Base-by-base conservation (phyloP, 2,888 invertebrate species). In the Tipula vernalis region DNA sequence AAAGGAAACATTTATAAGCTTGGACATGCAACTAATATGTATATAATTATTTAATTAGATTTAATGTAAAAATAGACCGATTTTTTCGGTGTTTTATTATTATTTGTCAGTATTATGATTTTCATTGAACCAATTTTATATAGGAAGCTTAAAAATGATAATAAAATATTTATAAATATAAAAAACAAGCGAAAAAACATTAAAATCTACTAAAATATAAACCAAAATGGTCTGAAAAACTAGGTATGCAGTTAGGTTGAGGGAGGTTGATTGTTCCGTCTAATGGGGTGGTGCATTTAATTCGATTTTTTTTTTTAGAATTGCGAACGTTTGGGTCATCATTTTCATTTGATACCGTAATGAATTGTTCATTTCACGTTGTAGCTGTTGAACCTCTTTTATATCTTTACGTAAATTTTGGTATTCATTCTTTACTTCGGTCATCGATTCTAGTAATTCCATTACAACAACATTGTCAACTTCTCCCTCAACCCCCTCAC, bases 391-490 rank as follows among this genome's bases (percentile, higher is more conserved):
- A 88, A 96, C 96, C 89, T 96, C 96, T 89, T 94, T 93, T 89
- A 96, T 93, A 91, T 96, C 96, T 90, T 95, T 95, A 47, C 96
- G 94, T 87, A 96, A 92, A 89, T 95, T 95, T 90, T 95, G 95
- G 91, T 96, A 96, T 91, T 96, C 96, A 88, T 95, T 95, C 89
- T 95, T 95, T 88, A 95, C 95, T 92, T 95, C 95, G 13, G 95
- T 95, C 88, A 96, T 96, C 36, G 96, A 95, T 90, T 95, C 94
- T 87, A 96, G 93, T 87, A 96, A 92, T 90, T 94, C 94, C 91
- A 95, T 93, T 86, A 96, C 95, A 89, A 95, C 95, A 88, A 95
- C 92, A 90, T 96, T 94, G 87, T 91, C 91, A 88, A 91, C 89
- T 87, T 91, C 90, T 39, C 42, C 83, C 36, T 90, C 90, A 87